phyloP scores from a whole-genome alignment of 2,888 invertebrate species.

The Pristionchus japonicus region DNA sequence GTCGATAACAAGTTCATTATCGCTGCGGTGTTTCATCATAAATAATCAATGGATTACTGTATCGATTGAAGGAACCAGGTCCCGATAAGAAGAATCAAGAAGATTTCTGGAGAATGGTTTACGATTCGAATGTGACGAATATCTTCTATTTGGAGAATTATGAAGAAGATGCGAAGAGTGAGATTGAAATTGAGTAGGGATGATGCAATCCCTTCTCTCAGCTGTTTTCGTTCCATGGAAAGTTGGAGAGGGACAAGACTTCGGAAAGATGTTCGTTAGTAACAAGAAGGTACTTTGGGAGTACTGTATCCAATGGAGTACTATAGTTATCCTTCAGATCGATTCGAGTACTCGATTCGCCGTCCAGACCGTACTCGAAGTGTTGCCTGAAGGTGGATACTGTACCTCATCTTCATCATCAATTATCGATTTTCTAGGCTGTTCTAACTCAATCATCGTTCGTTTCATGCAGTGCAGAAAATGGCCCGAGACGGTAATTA shows the following conservation, averaged over 20 bases:
- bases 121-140: constrained; percentile 40
- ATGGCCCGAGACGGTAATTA: constrained; percentile 6
- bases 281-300: constrained; percentile 13
- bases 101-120: constrained; percentile 41
- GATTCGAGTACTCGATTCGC: constrained; percentile 11
- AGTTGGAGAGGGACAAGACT: constrained; percentile 26
- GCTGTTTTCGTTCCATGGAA: constrained; percentile 29
- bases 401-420: not conserved
- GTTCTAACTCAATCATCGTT: constrained; percentile 42
- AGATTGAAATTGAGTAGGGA: not conserved
- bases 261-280: constrained; percentile 28
- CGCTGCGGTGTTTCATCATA: not conserved
- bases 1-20: constrained; percentile 33
- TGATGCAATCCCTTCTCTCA: not conserved
- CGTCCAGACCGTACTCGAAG: not conserved
- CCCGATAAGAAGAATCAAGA: constrained; percentile 16
- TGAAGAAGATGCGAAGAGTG: not conserved
- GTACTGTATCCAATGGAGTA: not conserved
- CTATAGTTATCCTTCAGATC: not conserved
- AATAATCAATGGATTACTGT: not conserved
- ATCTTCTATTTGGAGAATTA: constrained; percentile 35
- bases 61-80: not conserved
- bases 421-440: not conserved
- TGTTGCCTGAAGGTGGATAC: constrained; percentile 26
- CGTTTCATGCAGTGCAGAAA: constrained; percentile 40